These are phyloP conservation scores for Ianthella basta DNA, from an alignment of 37 sponge, comb jelly and placozoan species.

Conservation along the genomic window DNA sequence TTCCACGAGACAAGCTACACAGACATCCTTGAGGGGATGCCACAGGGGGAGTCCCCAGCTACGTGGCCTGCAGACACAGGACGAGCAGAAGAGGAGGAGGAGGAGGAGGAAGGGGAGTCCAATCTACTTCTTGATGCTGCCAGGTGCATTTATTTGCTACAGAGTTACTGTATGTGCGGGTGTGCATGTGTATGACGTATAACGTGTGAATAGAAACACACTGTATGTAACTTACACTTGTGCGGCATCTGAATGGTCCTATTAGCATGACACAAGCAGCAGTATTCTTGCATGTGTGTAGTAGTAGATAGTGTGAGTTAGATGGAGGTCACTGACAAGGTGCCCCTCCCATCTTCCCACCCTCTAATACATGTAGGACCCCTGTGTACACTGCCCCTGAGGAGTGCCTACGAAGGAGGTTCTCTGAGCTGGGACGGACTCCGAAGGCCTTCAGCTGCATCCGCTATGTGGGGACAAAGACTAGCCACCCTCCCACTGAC, in stretches of 20 bases:
- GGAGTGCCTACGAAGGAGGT: constrained; percentile 62
- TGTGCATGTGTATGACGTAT: no score
- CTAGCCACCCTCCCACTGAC: constrained; percentile 67
- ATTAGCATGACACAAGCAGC: no score
- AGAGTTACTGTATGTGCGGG: no score
- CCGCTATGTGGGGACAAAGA: constrained; percentile 80
- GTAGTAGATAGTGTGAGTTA: not conserved
- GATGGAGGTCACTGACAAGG: no score
- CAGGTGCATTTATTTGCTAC: no score
- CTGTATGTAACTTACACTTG: no score
- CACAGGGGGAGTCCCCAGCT: not conserved
- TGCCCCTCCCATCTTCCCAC: no score
- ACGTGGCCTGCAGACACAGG: constrained; percentile 3
- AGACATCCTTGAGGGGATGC: constrained; percentile 58
- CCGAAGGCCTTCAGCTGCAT: constrained; percentile 82
- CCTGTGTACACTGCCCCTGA: constrained; percentile 36
- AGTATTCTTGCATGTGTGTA: not conserved
- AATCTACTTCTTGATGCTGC: not conserved
- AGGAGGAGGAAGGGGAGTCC: constrained; percentile 12
- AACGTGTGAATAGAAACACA: no score
- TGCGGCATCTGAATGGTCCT: no score
- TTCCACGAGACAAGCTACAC: constrained; percentile 95
- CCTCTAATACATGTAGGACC: not conserved
- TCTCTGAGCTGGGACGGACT: constrained; percentile 56
- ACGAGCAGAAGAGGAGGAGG: not conserved